Conservation (phyloP, 2,113 vertebrate species). For the Aplodontia rufa region DNA sequence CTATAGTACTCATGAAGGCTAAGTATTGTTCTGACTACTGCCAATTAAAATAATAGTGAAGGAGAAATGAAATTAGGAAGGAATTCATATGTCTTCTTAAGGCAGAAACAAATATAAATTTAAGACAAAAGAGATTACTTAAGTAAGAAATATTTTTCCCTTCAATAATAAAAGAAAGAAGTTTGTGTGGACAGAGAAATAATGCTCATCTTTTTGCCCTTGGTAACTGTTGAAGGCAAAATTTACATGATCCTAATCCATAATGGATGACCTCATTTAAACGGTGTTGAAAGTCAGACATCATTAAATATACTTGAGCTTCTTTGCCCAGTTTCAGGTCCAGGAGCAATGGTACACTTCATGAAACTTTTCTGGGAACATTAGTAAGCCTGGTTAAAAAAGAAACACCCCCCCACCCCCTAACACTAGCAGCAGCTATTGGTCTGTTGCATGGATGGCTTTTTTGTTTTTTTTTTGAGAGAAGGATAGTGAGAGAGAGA, state of each 20-base stretch:
- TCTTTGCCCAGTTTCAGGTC: neutral
- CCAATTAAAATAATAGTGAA: slow-evolving; percentile 11
- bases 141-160: slow-evolving; percentile 22
- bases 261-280: slow-evolving; percentile 29
- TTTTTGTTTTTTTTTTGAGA: too few relatives aligned
- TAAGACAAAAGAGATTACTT: slow-evolving; percentile 27
- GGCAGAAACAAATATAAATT: neutral
- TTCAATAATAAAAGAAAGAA: slow-evolving; percentile 43
- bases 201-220: neutral
- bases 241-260: neutral
- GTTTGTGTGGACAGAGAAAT: neutral
- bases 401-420: neutral
- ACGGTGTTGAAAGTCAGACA: neutral
- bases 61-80: neutral
- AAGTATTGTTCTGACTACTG: neutral
- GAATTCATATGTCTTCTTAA: neutral
- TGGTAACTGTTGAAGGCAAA: neutral
- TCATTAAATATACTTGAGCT: neutral
- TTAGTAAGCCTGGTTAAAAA: neutral
- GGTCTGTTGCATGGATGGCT: neutral
- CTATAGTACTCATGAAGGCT: neutral
- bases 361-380: slow-evolving; percentile 11
- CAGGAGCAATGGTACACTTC: neutral
- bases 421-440: neutral
- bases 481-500: too few relatives aligned